A percentile compares a stretch with the other conserved stretches of the same genome.
phyloP scores from a whole-genome alignment of 2,113 vertebrate genomes.

The Pygoscelis adeliae region DNA sequence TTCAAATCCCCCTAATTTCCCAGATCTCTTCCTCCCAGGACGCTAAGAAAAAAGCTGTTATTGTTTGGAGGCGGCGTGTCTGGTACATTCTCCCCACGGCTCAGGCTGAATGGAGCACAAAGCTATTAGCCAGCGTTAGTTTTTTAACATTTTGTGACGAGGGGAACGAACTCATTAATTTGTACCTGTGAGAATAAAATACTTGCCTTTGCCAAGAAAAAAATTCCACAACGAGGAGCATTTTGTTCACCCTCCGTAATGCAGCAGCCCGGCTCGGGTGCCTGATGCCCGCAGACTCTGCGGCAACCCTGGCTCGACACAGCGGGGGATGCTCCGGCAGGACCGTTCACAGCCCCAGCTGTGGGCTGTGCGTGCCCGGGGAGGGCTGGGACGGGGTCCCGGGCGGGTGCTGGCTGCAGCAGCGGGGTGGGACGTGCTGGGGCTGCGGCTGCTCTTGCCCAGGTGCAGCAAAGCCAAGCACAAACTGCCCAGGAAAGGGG shows the following conservation, averaged over 20 bases:
- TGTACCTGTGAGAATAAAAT: not conserved
- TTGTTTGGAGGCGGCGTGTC: not conserved
- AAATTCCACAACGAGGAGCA: not conserved
- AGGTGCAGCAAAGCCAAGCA: not conserved
- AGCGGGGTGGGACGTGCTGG: accelerated
- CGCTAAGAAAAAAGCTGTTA: not conserved
- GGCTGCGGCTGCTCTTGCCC: not conserved
- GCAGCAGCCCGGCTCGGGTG: not conserved
- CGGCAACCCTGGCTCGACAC: not conserved
- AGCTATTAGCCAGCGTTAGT: not conserved
- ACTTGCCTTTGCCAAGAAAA: not conserved
- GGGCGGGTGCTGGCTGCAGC: not conserved
- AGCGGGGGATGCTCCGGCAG: accelerated
- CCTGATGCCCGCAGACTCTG: not conserved
- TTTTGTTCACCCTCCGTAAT: not conserved
- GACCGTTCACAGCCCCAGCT: not conserved
- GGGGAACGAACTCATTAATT: not conserved
- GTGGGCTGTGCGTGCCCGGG: not conserved
- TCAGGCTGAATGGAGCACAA: not conserved
- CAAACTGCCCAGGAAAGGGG: not conserved
- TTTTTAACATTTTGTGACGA: not conserved
- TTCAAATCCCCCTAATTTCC: not conserved
- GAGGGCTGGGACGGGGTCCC: not conserved
- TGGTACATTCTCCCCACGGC: not conserved
- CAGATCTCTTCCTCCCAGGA: not conserved